Conservation (phyloP, 2,888 invertebrate species). For the Tachystola acroxantha region DNA sequence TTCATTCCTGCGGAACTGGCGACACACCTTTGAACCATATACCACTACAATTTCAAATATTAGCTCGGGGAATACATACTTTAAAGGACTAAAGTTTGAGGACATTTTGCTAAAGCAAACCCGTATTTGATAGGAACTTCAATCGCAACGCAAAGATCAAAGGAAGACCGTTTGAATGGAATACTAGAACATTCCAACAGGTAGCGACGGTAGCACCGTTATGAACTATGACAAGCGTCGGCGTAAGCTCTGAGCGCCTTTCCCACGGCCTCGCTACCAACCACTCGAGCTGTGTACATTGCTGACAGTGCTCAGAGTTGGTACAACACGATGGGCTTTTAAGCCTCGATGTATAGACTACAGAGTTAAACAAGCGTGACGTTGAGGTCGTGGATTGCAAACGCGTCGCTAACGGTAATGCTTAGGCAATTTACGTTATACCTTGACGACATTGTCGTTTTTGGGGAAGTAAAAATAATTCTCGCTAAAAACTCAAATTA, state of each 20-base stretch:
- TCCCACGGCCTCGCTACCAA: constrained; percentile 62
- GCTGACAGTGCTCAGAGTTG: constrained; percentile 31
- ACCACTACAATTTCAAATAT: too few species aligned
- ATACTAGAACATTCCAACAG: constrained; percentile 26
- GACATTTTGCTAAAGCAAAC: too few species aligned
- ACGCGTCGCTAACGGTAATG: constrained; percentile 20
- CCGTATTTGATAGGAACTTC: neutral
- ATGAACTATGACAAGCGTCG: constrained; percentile 39
- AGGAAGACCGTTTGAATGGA: neutral
- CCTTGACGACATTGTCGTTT: neutral
- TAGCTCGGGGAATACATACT: too few species aligned
- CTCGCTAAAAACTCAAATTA: too few species aligned
- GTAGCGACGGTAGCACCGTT: constrained; percentile 41
- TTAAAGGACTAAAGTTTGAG: too few species aligned
- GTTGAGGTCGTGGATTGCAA: constrained; percentile 14
- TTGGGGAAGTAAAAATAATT: too few species aligned
- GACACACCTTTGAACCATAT: too few species aligned
- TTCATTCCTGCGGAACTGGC: too few species aligned
- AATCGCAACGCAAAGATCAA: too few species aligned
- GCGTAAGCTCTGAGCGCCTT: constrained; percentile 36
- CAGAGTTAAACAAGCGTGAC: constrained; percentile 16
- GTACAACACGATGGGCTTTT: constrained; percentile 14
- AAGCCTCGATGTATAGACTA: constrained; percentile 16
- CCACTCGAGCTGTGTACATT: constrained; percentile 36
- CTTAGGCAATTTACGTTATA: constrained; percentile 7